These are phyloP conservation scores for Bufo bufo DNA, from an alignment of 2,113 vertebrate species.

Conservation along the genomic window DNA sequence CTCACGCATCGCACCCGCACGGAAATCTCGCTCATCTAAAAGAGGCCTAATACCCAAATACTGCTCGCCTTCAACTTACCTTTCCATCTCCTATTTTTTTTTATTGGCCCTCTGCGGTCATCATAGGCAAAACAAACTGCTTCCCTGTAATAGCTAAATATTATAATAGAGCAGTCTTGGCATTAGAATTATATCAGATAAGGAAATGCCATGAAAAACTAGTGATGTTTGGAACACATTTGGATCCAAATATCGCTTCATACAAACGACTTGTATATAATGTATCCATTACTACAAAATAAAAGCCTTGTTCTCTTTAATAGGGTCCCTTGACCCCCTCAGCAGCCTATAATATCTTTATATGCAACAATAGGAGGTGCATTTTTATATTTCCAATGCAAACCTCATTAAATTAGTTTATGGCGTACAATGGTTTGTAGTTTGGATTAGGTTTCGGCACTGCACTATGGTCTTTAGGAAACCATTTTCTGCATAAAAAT, in stretches of 20 bases:
- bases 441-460: not conserved
- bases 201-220: not conserved
- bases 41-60: too few relatives aligned
- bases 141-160: not conserved
- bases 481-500: not conserved
- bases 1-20: too few relatives aligned
- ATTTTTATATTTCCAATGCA: not conserved
- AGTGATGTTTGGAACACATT: not conserved
- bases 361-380: constrained; percentile 15
- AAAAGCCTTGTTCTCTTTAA: not conserved
- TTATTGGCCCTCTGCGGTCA: not conserved
- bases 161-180: not conserved
- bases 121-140: not conserved
- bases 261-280: not conserved
- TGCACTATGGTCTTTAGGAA: constrained; percentile 1
- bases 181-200: not conserved
- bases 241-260: not conserved
- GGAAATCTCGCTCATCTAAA: too few relatives aligned
- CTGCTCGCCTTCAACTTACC: too few relatives aligned
- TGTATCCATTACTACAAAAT: not conserved
- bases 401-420: constrained; percentile 19
- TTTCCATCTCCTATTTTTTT: too few relatives aligned
- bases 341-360: constrained; percentile 14
- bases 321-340: not conserved
- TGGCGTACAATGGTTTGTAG: not conserved